These are phyloP conservation scores for Chloroceryle aenea DNA, from an alignment of 2,113 vertebrate genomes.

Conservation along the genomic window DNA sequence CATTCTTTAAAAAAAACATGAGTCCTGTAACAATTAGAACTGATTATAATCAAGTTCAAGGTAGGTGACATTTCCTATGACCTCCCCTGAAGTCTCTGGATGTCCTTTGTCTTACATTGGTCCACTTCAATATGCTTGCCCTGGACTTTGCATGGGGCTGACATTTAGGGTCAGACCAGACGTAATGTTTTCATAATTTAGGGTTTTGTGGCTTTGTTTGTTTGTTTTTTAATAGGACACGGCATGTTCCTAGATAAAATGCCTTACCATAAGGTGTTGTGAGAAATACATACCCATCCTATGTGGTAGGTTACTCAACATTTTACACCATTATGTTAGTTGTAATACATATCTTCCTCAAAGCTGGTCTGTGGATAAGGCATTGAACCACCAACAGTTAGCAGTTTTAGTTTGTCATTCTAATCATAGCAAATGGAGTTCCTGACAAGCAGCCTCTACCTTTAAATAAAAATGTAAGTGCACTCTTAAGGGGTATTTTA, in stretches of 20 bases:
- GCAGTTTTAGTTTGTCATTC: background rate
- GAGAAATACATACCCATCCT: background rate
- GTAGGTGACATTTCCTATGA: conserved; percentile 41
- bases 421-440: background rate
- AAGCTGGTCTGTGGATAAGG: background rate
- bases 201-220: background rate
- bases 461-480: background rate
- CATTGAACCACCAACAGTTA: background rate
- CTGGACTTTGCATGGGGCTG: background rate
- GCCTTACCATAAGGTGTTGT: background rate
- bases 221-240: background rate
- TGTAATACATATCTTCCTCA: background rate
- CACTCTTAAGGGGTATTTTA: background rate
- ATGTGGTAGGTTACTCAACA: background rate
- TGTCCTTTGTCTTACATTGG: background rate
- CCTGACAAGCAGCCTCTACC: background rate
- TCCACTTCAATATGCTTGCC: background rate
- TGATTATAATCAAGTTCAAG: conserved; percentile 45
- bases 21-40: conserved; percentile 21
- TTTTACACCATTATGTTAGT: background rate
- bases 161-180: background rate
- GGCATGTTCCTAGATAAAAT: background rate
- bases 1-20: background rate
- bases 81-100: background rate
- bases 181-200: background rate